Evolutionary conservation across 1,140 invertebrate genomes (phyloP), one percentile per base, ranked within the genome.

Genomic region (Microplitis demolitor): DNA sequence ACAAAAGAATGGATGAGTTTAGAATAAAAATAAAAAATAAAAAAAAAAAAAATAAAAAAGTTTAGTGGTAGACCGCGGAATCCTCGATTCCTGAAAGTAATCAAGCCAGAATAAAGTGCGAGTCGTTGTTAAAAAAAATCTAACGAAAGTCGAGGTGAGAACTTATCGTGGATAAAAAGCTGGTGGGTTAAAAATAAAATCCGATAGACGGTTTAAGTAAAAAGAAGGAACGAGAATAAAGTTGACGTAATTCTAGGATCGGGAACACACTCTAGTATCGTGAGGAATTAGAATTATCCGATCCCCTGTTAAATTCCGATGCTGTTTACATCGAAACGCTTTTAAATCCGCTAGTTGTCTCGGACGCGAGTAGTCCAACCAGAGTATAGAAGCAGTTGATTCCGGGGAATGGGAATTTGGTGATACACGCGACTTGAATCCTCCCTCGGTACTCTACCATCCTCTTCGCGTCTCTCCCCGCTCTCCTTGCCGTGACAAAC

Each of bases 321-420:
- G 54, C 66, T 79, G 79, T 82, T 83, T 79, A 82, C 78, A 79
- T 78, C 71, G 77, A 79, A 83, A 83, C 77, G 76, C 82, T 83
- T 80, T 83, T 79, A 82, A 83, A 83, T 81, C 77, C 72, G 53
- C 33, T 31, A 62, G 68, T 69, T 74, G 73, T 74, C 73, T 74
- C 64, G 62, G 62, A 56, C 33, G 34, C 69, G 50, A 34, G 39
- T 6, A 24, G 45, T 51, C 54, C 67, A 56, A 74, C 6, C 11
- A 56, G 45, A 14, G 37, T 11, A 53, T 3, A 61, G 34, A n/a
- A 14, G n/a, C 14, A 31, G 35, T 24, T n/a, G 51, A 64, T 39
- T 64, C 31, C 16, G 63, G 54, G 4, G 45, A 37, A 14, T 33
- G 31, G 16, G 61, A 69, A 75, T 69, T 73, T 39, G 58, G 51